Evolutionary conservation across 2,888 invertebrate genomes (phyloP).

Genomic region (Dicyrtoma fusca): DNA sequence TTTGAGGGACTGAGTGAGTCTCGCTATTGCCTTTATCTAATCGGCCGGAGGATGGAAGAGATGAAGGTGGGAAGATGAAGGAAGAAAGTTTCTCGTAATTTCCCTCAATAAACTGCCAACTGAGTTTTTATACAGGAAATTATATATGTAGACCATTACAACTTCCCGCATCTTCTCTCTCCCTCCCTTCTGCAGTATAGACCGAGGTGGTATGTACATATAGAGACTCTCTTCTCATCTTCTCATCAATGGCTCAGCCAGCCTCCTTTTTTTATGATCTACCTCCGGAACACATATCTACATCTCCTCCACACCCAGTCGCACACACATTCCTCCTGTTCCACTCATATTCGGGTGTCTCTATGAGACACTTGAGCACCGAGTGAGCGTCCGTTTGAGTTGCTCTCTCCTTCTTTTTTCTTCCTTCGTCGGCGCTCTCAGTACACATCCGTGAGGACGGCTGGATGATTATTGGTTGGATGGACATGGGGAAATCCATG

Average conservation of each 20-base stretch:
- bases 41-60: background rate
- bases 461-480: background rate
- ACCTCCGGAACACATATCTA: background rate
- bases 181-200: background rate
- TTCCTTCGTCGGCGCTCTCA: constrained; percentile 1
- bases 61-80: background rate
- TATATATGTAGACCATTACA: constrained; percentile 6
- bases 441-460: constrained; percentile 15
- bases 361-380: too few species aligned
- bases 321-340: too few species aligned
- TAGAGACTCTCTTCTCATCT: background rate
- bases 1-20: too few species aligned
- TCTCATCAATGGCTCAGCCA: background rate
- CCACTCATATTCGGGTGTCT: too few species aligned
- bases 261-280: background rate
- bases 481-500: constrained; percentile 17
- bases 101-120: constrained; percentile 11
- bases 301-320: too few species aligned
- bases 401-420: background rate
- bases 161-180: constrained; percentile 11
- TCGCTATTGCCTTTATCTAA: too few species aligned
- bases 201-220: too few species aligned
- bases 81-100: constrained; percentile 16
- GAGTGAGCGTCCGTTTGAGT: background rate
- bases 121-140: constrained; percentile 1